These are phyloP conservation scores for Pogonomyrmex barbatus DNA, from an alignment of 1,140 invertebrate species.

Conservation along the genomic window DNA sequence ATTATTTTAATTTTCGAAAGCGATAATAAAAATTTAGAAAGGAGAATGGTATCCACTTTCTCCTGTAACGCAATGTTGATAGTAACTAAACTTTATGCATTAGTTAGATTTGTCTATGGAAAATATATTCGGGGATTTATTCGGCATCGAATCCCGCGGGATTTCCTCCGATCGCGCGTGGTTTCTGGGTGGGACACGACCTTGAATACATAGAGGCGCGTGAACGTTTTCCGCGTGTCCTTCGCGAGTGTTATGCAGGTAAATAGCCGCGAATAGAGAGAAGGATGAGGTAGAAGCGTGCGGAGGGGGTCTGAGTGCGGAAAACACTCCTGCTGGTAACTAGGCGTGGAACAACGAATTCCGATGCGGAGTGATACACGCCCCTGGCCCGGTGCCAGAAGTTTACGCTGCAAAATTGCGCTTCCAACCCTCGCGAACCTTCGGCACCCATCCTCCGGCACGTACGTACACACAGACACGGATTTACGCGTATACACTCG, in stretches of 20 bases:
- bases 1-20: neutral
- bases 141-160: neutral
- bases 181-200: slow-evolving; percentile 41
- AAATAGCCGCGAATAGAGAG: slow-evolving; percentile 38
- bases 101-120: neutral
- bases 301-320: slow-evolving; percentile 53
- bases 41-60: too few species aligned
- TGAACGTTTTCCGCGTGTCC: slow-evolving; percentile 48
- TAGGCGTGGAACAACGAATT: slow-evolving; percentile 82
- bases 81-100: neutral
- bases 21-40: neutral
- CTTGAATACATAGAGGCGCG: slow-evolving; percentile 38
- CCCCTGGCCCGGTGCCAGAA: slow-evolving; percentile 78
- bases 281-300: slow-evolving; percentile 40
- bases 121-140: neutral
- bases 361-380: slow-evolving; percentile 82
- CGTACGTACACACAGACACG: slow-evolving; percentile 1
- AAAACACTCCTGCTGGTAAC: slow-evolving; percentile 79
- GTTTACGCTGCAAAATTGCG: slow-evolving; percentile 81
- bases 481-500: neutral
- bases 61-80: neutral
- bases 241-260: slow-evolving; percentile 45
- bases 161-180: neutral
- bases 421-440: slow-evolving; percentile 70
- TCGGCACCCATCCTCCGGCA: slow-evolving; percentile 50